Evolutionary conservation across 1,140 invertebrate genomes (phyloP).

Genomic region (Andrena cerasifolii): DNA sequence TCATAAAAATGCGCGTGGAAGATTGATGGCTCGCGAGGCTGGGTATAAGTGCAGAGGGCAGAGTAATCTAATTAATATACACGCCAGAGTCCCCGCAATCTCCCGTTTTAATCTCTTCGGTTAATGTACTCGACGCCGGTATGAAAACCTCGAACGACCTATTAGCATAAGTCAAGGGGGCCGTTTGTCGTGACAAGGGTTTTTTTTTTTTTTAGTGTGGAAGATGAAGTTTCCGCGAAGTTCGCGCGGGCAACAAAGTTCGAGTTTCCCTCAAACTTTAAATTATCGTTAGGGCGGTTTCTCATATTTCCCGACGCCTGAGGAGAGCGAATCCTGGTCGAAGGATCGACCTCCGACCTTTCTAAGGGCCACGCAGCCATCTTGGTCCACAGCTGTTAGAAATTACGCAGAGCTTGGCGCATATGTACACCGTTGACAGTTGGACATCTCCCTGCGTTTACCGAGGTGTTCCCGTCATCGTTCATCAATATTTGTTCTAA

Average conservation of each 20-base stretch:
- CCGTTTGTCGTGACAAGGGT: neutral
- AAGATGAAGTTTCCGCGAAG: slow-evolving; percentile 21
- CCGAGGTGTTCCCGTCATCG: neutral
- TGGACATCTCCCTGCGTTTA: neutral
- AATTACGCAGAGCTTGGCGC: too few relatives aligned
- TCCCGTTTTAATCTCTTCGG: neutral
- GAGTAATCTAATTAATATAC: slow-evolving; percentile 16
- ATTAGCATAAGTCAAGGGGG: neutral
- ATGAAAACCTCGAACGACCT: slow-evolving; percentile 3
- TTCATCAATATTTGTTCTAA: slow-evolving; percentile 26
- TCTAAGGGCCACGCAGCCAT: neutral
- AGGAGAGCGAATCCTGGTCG: neutral
- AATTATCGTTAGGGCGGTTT: slow-evolving; percentile 16
- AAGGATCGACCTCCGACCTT: too few relatives aligned
- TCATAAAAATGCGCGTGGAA: neutral
- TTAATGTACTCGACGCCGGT: slow-evolving; percentile 2
- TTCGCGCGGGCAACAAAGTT: neutral
- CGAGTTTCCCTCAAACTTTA: slow-evolving; percentile 13
- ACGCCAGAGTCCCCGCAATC: neutral
- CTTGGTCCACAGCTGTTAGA: neutral
- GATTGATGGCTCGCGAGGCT: neutral
- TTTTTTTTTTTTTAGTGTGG: too few relatives aligned
- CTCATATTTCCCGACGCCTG: neutral
- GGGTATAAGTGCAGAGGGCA: too few relatives aligned
- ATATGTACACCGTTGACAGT: neutral